phyloP scores from a whole-genome alignment of 2,113 vertebrate species.

The western clawed frog (Xenopus tropicalis) region UCB_Xtro_10.0 CM004446.2:26374501-26375000 shows the following conservation, averaged over 20 bases:
- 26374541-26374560: too few species aligned
- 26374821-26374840: not conserved
- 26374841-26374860: not conserved
- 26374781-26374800: not conserved
- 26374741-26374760: not conserved
- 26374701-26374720: not conserved
- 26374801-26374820: not conserved
- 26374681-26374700: not conserved
- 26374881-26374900: not conserved
- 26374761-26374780: not conserved
- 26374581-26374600: too few species aligned
- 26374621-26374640: not conserved
- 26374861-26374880: not conserved
- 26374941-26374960: slow-evolving; percentile 64
- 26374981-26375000: slow-evolving; percentile 90
- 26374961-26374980: slow-evolving; percentile 83
- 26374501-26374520: too few species aligned
- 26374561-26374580: too few species aligned
- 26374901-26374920: not conserved
- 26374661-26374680: not conserved
- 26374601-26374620: too few species aligned
- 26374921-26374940: slow-evolving; percentile 10
- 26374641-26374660: not conserved
- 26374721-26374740: not conserved
- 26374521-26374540: too few species aligned